Evolutionary conservation across 2,888 invertebrate species (phyloP).

Genomic region (Lamellibrachia columna): DNA sequence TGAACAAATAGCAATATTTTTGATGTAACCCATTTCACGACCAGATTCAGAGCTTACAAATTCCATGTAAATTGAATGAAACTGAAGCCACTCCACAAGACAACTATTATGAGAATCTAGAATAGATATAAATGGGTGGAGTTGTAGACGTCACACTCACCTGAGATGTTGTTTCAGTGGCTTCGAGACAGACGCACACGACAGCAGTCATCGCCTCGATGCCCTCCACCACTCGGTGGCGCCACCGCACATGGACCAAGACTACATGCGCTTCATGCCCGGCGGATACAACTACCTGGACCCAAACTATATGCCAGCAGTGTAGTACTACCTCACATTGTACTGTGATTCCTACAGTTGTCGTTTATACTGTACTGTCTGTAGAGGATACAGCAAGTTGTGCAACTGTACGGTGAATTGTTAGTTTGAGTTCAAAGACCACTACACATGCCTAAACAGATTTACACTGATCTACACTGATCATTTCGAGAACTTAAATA

Average conservation of each 20-base stretch:
- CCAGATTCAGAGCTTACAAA: neutral
- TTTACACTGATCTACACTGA: neutral
- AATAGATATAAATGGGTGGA: neutral
- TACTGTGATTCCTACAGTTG: neutral
- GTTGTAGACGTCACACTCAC: neutral
- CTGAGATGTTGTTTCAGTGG: neutral
- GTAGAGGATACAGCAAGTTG: neutral
- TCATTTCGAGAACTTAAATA: neutral
- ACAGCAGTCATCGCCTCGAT: conserved; percentile 56
- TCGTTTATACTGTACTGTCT: neutral
- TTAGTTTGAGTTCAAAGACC: neutral
- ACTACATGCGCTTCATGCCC: conserved; percentile 55
- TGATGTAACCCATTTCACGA: no score
- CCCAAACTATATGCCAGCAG: conserved; percentile 66
- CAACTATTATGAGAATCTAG: neutral
- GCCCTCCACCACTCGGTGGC: conserved; percentile 42
- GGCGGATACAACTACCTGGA: conserved; percentile 65
- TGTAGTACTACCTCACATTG: neutral
- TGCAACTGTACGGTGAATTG: neutral
- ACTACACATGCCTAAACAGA: neutral
- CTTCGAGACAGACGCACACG: conserved; percentile 46
- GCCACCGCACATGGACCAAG: conserved; percentile 48
- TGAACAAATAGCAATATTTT: no score
- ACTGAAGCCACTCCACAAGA: neutral
- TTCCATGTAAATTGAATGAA: neutral